A percentile compares a stretch with the other conserved stretches of the same genome.
Evolutionary conservation across 2,113 vertebrate species (phyloP).

Genomic region (Rhegmatorhina hoffmannsi): DNA sequence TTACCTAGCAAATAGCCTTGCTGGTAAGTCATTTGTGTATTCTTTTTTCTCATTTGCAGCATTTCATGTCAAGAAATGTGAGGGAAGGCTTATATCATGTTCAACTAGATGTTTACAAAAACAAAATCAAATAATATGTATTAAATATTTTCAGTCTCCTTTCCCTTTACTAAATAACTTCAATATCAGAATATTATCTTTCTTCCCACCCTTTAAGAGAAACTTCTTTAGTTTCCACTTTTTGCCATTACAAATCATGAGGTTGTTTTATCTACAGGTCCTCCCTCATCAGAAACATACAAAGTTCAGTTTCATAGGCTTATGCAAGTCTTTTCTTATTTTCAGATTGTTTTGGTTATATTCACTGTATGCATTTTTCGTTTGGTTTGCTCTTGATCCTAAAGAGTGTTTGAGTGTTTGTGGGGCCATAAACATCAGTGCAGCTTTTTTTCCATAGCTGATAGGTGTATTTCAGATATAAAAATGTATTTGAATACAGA

Average conservation of each 20-base stretch:
- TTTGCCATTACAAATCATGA: background rate
- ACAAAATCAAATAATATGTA: background rate
- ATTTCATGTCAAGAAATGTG: background rate
- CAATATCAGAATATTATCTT: background rate
- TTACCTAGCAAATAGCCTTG: background rate
- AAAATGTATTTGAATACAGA: background rate
- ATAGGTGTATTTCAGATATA: background rate
- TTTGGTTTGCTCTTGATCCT: background rate
- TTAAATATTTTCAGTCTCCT: background rate
- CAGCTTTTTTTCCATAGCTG: background rate
- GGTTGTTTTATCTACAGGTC: background rate
- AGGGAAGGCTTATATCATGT: background rate
- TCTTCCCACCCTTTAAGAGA: background rate
- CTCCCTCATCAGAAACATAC: background rate
- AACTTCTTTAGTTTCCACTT: background rate
- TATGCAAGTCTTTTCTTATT: background rate
- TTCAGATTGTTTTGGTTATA: background rate
- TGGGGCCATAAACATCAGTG: background rate
- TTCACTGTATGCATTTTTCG: background rate
- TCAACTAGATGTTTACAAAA: background rate
- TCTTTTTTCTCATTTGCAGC: background rate
- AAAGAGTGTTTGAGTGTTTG: background rate
- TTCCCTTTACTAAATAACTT: background rate
- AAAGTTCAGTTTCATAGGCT: background rate
- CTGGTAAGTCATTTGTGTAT: constrained; percentile 3